These are phyloP conservation scores for Platyrinchus mystaceus DNA, from an alignment of 2,797 vertebrate genomes.

Conservation along the genomic window DNA sequence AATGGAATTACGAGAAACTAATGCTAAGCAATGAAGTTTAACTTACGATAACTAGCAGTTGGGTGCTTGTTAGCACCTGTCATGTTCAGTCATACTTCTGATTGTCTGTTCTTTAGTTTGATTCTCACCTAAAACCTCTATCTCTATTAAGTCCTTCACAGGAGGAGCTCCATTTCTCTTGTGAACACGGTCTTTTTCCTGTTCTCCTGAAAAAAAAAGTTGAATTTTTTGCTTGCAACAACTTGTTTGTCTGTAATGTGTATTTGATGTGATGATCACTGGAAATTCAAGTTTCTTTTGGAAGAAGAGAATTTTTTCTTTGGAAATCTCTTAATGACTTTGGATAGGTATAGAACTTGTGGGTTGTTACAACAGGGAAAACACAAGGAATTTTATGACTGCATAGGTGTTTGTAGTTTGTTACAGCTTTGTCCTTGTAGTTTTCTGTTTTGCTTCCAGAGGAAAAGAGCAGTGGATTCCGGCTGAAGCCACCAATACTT, in stretches of 20 bases:
- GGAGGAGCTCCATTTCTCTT: background rate
- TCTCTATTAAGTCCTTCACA: background rate
- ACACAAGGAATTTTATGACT: background rate
- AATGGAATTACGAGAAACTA: background rate
- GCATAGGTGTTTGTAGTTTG: background rate
- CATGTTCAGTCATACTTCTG: background rate
- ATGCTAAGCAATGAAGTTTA: background rate
- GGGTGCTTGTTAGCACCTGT: background rate
- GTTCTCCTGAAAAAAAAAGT: background rate
- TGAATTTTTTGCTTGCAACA: background rate
- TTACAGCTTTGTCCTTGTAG: background rate
- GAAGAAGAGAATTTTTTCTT: background rate
- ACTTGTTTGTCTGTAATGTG: background rate
- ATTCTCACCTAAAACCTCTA: background rate
- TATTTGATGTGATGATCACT: background rate
- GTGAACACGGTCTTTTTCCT: background rate
- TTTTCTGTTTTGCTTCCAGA: conserved; percentile 77
- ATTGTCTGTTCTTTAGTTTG: background rate
- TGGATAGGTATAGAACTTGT: background rate
- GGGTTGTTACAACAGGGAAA: background rate
- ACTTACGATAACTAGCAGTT: background rate
- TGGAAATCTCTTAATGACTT: background rate
- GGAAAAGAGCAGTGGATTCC: conserved; percentile 94
- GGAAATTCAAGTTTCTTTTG: background rate
- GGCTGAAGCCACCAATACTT: conserved; percentile 95